phyloP scores from a whole-genome alignment of 2,113 vertebrate species.

The Bujurquina vittata region DNA sequence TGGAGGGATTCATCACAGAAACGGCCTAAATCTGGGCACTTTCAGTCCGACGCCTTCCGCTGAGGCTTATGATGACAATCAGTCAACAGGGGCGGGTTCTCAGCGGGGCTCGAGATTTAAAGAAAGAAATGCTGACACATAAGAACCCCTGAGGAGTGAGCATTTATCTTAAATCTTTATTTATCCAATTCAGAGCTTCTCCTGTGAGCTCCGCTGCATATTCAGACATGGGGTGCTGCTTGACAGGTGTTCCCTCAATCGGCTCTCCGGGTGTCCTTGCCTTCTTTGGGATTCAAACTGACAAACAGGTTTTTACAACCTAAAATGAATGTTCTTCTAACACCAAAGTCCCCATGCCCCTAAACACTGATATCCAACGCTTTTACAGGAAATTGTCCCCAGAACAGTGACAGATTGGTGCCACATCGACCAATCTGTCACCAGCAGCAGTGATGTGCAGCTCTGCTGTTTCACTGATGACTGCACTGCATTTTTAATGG shows the following conservation, averaged over 20 bases:
- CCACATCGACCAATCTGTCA: not conserved
- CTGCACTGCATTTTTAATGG: constrained; percentile 2
- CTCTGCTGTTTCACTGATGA: not conserved
- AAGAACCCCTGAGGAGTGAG: not conserved
- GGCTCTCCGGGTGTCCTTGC: not conserved
- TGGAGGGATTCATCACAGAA: constrained; percentile 27
- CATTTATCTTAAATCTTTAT: constrained; percentile 7
- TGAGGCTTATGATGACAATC: constrained; percentile 7
- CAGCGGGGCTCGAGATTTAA: not conserved
- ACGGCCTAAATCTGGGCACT: constrained; percentile 21
- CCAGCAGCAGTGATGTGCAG: not conserved
- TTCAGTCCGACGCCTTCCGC: not conserved
- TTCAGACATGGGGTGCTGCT: not conserved
- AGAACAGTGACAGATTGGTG: not conserved
- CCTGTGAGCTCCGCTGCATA: not conserved
- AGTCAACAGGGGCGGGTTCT: not conserved
- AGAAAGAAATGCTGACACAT: not conserved
- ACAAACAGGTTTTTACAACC: not conserved
- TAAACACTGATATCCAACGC: not conserved
- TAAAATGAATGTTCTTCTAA: not conserved
- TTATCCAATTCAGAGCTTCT: not conserved
- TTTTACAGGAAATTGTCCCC: not conserved
- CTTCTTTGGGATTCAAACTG: not conserved
- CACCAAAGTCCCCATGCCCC: not conserved
- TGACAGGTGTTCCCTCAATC: constrained; percentile 10